Conservation (phyloP, 2,797 vertebrate genomes). For the Siniperca scherzeri region DNA sequence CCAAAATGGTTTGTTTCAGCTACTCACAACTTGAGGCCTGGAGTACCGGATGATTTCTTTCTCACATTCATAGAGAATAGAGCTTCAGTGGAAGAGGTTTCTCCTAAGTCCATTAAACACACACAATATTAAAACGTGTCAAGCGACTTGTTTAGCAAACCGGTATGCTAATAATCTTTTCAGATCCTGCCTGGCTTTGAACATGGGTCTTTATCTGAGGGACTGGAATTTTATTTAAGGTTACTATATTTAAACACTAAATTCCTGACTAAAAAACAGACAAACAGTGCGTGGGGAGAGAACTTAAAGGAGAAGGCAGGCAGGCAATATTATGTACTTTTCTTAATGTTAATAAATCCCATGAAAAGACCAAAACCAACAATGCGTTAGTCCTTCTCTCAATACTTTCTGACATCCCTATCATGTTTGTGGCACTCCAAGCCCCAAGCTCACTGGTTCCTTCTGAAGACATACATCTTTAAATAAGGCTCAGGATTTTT, state of each 20-base stretch:
- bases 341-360: slow-evolving; percentile 8
- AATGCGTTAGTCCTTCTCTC: background rate
- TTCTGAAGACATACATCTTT: background rate
- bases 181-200: background rate
- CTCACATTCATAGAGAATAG: background rate
- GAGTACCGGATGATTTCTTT: background rate
- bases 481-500: background rate
- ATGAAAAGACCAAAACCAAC: background rate
- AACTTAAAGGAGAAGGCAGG: background rate
- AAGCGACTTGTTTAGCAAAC: background rate
- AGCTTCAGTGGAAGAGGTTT: background rate
- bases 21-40: background rate
- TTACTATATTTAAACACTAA: background rate
- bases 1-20: background rate
- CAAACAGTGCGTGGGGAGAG: too few species aligned
- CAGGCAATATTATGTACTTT: background rate
- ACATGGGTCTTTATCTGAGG: background rate
- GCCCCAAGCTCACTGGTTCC: background rate
- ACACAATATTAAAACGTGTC: background rate
- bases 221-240: background rate
- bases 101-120: background rate
- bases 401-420: background rate
- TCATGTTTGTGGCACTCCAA: background rate
- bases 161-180: background rate
- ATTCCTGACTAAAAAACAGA: too few species aligned